Evolutionary conservation across 2,888 invertebrate species (phyloP).

Genomic region (Galerucella calmariensis): DNA sequence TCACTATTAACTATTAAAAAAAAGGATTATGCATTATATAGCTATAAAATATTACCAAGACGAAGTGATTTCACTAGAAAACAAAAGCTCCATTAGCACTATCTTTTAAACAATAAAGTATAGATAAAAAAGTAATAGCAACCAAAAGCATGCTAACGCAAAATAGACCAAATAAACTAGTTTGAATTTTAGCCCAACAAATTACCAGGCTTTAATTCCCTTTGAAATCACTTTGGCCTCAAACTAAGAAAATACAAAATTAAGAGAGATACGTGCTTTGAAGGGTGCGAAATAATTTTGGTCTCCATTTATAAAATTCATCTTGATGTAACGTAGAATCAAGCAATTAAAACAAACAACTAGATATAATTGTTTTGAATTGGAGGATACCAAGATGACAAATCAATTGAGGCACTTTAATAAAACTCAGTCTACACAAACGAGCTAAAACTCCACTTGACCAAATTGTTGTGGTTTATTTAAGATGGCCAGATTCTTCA

Average conservation of each 20-base stretch:
- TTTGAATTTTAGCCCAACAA: slow-evolving; percentile 13
- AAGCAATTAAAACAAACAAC: slow-evolving; percentile 60
- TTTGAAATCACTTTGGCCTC: slow-evolving; percentile 57
- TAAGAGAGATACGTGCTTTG: slow-evolving; percentile 61
- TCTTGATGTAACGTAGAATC: slow-evolving; percentile 55
- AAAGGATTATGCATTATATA: slow-evolving; percentile 34
- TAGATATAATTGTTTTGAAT: slow-evolving; percentile 49
- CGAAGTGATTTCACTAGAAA: slow-evolving; percentile 40
- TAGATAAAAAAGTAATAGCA: slow-evolving; percentile 17
- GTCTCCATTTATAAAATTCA: slow-evolving; percentile 56
- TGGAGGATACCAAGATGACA: slow-evolving; percentile 51
- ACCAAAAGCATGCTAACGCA: slow-evolving; percentile 13
- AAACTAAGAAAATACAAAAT: slow-evolving; percentile 53
- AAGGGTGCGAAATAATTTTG: slow-evolving; percentile 56
- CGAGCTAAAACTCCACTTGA: slow-evolving; percentile 52
- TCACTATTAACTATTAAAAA: slow-evolving; percentile 12
- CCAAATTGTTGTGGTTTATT: slow-evolving; percentile 46
- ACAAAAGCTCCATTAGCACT: slow-evolving; percentile 32
- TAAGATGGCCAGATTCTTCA: slow-evolving; percentile 52
- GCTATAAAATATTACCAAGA: slow-evolving; percentile 31
- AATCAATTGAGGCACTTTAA: slow-evolving; percentile 54
- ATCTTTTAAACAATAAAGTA: not conserved
- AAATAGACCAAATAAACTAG: slow-evolving; percentile 19
- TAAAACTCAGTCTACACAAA: slow-evolving; percentile 55
- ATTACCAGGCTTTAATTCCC: slow-evolving; percentile 37